Conservation (phyloP, 2,113 vertebrate species). For the Leucoraja erinaceus region DNA sequence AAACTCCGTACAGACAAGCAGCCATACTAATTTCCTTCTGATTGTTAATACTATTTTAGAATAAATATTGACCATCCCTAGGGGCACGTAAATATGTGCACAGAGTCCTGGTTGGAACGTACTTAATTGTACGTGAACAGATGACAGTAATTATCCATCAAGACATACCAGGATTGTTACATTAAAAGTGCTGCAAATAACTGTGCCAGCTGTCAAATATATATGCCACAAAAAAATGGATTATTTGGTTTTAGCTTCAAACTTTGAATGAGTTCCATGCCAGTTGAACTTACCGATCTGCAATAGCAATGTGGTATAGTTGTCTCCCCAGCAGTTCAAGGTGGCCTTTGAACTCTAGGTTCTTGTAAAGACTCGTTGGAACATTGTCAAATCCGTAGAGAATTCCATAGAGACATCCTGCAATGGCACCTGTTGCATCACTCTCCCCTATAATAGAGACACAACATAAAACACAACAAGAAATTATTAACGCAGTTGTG, state of each 20-base stretch:
- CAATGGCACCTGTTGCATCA: conserved; percentile 34
- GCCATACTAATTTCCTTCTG: not conserved
- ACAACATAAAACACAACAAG: not conserved
- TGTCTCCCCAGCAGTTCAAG: conserved; percentile 33
- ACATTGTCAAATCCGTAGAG: conserved; percentile 33
- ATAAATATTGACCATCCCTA: not conserved
- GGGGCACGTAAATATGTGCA: not conserved
- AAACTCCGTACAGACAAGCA: no score
- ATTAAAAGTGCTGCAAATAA: not conserved
- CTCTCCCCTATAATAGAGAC: conserved; percentile 28
- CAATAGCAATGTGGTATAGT: conserved; percentile 28
- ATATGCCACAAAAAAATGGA: not conserved
- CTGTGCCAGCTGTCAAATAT: not conserved
- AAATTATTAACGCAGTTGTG: not conserved
- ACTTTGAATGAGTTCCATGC: conserved; percentile 9
- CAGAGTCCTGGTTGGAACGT: not conserved
- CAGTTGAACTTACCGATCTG: conserved; percentile 33
- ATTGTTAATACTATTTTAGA: not conserved
- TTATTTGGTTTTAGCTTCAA: not conserved
- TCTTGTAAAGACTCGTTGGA: conserved; percentile 25
- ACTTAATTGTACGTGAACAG: not conserved
- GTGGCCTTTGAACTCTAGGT: conserved; percentile 28
- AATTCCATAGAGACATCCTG: conserved; percentile 38
- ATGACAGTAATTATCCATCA: not conserved
- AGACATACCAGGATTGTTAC: not conserved